Conservation (phyloP, 2,797 vertebrate genomes). For the Centropyge bicolor region DNA sequence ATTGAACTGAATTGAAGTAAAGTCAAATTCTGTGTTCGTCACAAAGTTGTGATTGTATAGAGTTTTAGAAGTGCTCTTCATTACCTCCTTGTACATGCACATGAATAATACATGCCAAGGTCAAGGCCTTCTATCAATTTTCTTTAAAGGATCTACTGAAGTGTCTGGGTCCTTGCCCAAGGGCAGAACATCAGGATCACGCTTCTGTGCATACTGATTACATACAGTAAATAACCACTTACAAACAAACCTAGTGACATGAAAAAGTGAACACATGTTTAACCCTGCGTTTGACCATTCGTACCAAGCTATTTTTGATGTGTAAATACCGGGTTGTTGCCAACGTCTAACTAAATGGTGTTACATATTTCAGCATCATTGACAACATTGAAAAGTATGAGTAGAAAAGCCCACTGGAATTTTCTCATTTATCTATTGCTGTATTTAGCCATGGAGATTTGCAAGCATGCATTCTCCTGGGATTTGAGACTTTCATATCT, state of each 20-base stretch:
- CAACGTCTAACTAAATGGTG: no score
- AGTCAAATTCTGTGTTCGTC: neutral
- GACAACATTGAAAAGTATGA: neutral
- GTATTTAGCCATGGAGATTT: neutral
- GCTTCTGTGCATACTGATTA: slow-evolving; percentile 67
- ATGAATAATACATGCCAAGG: slow-evolving; percentile 73
- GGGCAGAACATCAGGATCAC: slow-evolving; percentile 43
- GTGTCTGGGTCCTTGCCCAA: slow-evolving; percentile 50
- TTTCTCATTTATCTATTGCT: neutral
- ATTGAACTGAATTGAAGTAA: neutral
- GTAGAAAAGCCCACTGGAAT: neutral
- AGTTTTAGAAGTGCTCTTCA: slow-evolving; percentile 35
- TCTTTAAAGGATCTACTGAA: slow-evolving; percentile 51
- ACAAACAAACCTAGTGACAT: slow-evolving; percentile 41
- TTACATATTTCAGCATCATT: neutral
- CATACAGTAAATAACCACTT: slow-evolving; percentile 33
- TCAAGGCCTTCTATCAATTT: slow-evolving; percentile 71
- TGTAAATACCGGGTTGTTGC: neutral
- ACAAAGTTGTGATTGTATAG: slow-evolving; percentile 3
- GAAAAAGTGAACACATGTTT: slow-evolving; percentile 14
- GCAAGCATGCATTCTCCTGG: no score
- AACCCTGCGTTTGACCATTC: neutral
- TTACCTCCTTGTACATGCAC: slow-evolving; percentile 43
- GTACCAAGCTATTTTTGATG: neutral
- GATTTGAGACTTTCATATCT: neutral